These are phyloP conservation scores for Perizoma affinitatum DNA, from an alignment of 2,888 invertebrate species.

Conservation along the genomic window DNA sequence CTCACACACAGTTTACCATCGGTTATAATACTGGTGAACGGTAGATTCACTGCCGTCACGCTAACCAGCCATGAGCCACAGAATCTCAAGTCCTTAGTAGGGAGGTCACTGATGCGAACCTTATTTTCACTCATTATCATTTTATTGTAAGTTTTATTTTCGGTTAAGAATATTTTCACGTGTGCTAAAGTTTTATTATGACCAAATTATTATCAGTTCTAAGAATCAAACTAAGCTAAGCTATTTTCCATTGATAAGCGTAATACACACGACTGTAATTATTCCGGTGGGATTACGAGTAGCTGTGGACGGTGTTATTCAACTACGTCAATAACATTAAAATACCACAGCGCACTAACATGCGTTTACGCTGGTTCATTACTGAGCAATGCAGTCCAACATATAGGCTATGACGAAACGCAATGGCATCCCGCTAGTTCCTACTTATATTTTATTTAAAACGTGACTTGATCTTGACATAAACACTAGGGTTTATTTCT, in stretches of 20 bases:
- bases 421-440: slow-evolving; percentile 27
- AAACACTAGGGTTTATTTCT: slow-evolving; percentile 24
- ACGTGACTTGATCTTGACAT: slow-evolving; percentile 31
- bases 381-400: slow-evolving; percentile 35
- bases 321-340: slow-evolving; percentile 34
- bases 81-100: not conserved
- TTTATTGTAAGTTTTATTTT: slow-evolving; percentile 6
- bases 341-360: slow-evolving; percentile 27
- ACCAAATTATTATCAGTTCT: too few species aligned
- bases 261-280: too few species aligned
- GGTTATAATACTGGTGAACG: slow-evolving; percentile 44
- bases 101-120: slow-evolving; percentile 11
- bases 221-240: too few species aligned
- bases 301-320: slow-evolving; percentile 20
- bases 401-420: slow-evolving; percentile 32
- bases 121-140: slow-evolving; percentile 17
- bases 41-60: slow-evolving; percentile 28
- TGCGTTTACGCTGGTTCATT: slow-evolving; percentile 35
- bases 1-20: slow-evolving; percentile 59
- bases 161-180: slow-evolving; percentile 1
- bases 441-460: slow-evolving; percentile 31
- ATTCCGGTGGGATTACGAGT: too few species aligned
- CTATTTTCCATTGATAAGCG: too few species aligned
- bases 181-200: too few species aligned
- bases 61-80: slow-evolving; percentile 8